phyloP scores from a whole-genome alignment of 2,113 vertebrate genomes.

The Trematocara unimaculatum region DNA sequence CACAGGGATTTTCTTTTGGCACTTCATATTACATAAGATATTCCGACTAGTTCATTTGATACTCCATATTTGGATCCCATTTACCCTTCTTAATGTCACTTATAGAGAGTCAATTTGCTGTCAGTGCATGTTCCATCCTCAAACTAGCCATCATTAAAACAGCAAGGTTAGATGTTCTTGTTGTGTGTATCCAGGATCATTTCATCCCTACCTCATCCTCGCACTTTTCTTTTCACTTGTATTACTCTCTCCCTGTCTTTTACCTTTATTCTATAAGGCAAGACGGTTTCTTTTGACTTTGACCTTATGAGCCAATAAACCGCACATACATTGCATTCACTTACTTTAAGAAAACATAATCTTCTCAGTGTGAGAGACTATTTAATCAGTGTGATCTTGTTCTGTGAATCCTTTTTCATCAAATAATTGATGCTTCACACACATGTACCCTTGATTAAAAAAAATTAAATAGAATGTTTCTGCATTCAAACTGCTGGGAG shows the following conservation, averaged over 20 bases:
- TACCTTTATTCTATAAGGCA: not conserved
- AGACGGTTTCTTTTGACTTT: conserved; percentile 24
- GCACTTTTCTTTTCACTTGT: conserved; percentile 5
- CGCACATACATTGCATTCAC: conserved; percentile 9
- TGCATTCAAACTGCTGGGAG: conserved; percentile 51
- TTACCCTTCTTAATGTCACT: conserved; percentile 9
- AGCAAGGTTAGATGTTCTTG: not conserved
- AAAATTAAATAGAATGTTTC: conserved; percentile 42
- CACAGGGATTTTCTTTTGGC: conserved; percentile 7
- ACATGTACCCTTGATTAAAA: conserved; percentile 40
- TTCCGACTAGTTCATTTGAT: not conserved
- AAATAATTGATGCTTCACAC: conserved; percentile 53
- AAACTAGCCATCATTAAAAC: conserved; percentile 6
- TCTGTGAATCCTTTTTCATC: conserved; percentile 32
- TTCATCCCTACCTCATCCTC: not conserved
- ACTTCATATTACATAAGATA: not conserved
- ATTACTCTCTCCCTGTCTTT: not conserved
- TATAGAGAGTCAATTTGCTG: conserved; percentile 7
- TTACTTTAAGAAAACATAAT: conserved; percentile 35
- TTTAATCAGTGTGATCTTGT: conserved; percentile 44
- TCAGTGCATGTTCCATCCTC: not conserved
- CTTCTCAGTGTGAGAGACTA: not conserved
- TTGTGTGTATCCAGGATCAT: not conserved
- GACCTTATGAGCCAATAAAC: conserved; percentile 25
- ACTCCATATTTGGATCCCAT: conserved; percentile 4